phyloP scores from a whole-genome alignment of 2,113 vertebrate genomes.

The Pelvicachromis taeniatus region DNA sequence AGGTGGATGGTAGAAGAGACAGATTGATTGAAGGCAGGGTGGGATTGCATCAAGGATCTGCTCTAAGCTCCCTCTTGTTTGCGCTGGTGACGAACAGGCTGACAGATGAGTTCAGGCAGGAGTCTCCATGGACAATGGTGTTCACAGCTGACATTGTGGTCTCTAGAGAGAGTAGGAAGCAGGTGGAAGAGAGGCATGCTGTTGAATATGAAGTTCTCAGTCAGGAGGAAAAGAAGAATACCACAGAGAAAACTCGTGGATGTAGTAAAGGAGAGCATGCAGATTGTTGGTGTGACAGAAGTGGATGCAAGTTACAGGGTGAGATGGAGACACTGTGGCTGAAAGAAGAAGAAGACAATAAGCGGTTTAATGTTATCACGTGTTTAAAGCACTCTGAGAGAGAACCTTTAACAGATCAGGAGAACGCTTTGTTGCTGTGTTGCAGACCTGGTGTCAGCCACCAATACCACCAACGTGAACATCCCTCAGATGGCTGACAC shows the following conservation, averaged over 20 bases:
- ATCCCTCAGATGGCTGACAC: slow-evolving; percentile 91
- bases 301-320: background rate
- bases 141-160: background rate
- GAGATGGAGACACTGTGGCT: background rate
- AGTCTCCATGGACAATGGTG: background rate
- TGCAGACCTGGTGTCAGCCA: slow-evolving; percentile 94
- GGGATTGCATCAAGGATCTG: background rate
- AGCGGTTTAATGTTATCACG: background rate
- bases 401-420: background rate
- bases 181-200: background rate
- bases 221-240: background rate
- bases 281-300: background rate
- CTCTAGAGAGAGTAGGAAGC: background rate
- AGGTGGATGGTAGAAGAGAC: background rate
- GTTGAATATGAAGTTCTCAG: background rate
- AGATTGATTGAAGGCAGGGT: background rate
- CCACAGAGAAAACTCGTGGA: background rate
- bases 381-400: background rate
- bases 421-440: slow-evolving; percentile 2
- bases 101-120: no score
- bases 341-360: background rate
- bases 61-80: no score
- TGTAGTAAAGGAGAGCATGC: background rate
- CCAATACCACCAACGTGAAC: slow-evolving; percentile 98
- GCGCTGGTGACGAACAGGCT: no score